Percentiles rank a stretch among this genome's conserved stretches.
phyloP scores from a whole-genome alignment of 2,888 invertebrate species.

The Crepidodera aurea region DNA sequence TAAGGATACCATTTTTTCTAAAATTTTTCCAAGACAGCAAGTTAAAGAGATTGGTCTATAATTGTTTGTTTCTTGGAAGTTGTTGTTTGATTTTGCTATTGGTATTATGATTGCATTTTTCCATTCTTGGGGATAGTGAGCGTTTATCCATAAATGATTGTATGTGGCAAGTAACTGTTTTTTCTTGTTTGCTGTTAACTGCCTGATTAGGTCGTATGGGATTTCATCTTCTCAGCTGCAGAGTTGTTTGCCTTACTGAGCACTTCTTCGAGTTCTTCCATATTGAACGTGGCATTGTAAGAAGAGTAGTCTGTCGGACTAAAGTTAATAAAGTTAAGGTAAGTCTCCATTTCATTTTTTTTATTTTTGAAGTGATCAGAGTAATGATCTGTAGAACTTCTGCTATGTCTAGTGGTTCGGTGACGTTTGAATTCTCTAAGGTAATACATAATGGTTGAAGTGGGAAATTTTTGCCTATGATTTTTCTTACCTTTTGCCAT shows the following conservation, averaged over 20 bases:
- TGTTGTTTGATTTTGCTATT: slow-evolving; percentile 17
- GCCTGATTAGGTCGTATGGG: slow-evolving; percentile 15
- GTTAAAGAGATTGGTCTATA: slow-evolving; percentile 29
- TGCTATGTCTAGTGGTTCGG: neutral
- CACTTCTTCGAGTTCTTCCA: slow-evolving; percentile 5
- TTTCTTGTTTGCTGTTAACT: slow-evolving; percentile 1
- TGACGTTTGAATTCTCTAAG: neutral
- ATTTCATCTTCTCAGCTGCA: slow-evolving; percentile 16
- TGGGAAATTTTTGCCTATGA: neutral
- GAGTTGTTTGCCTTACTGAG: neutral
- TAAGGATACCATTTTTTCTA: slow-evolving; percentile 28
- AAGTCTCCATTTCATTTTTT: neutral
- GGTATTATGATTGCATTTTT: slow-evolving; percentile 21
- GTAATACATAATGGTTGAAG: neutral
- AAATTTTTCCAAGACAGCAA: slow-evolving; percentile 24
- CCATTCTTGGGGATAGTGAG: slow-evolving; percentile 16
- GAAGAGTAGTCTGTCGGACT: neutral
- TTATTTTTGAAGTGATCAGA: neutral
- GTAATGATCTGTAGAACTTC: slow-evolving; percentile 6
- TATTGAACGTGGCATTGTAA: slow-evolving; percentile 11
- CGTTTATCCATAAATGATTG: slow-evolving; percentile 20
- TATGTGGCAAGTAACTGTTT: slow-evolving; percentile 2
- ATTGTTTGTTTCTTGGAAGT: neutral
- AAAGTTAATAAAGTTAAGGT: neutral
- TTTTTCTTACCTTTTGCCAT: slow-evolving; percentile 17